Base-by-base conservation (phyloP, 2,888 invertebrate genomes). In the Sylvicola cinctus region DNA sequence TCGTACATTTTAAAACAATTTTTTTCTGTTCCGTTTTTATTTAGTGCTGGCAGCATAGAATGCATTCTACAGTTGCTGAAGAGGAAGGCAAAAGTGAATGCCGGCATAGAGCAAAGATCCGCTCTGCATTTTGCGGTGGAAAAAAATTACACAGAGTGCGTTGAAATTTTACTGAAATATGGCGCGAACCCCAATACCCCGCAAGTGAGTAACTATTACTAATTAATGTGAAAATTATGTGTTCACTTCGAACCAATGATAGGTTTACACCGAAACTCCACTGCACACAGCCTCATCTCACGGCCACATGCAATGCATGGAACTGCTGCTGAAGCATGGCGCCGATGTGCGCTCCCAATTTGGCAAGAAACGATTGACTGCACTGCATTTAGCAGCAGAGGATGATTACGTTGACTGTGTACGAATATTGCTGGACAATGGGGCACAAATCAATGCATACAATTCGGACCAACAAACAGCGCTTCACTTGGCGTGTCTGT, bases 101-200 rank as follows among this genome's bases (percentile, higher is more conserved):
- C 77, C 6, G 80, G 80, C 11, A 58, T 70, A 32, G 63, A 58
- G 35, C 68, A 69, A 35, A 68, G 70, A 41, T 81, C 80, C 28
- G 77, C 88, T 1, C 57, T 90, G 39, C 83, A 85, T 51, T 83
- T 78, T 51, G 88, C 88, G 1, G 81, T 84, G 34, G 67, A 79
- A 42, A 79, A 75, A 46, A 68, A 75, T 47, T 71, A 74, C 10
- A 61, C 67, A 36, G 74, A 77, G 41, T 83, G 83, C 45, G 79
- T 79, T 3, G 65, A 68, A 47, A 65, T 68, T 41, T 60, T 90
- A 40, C 53, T 87, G 34, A 68, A 73, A 43, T 70, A 74, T 41
- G 81, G 83, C 32, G 87, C 87, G 3, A 71, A 70, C 48, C 76
- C 87, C 16, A 83, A 87, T 49, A 79, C 79, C 36, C 75, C 76